A percentile compares a stretch with the other conserved stretches of the same genome.
phyloP scores from a whole-genome alignment of 2,888 invertebrate species.

The Cheilosia impressa region DNA sequence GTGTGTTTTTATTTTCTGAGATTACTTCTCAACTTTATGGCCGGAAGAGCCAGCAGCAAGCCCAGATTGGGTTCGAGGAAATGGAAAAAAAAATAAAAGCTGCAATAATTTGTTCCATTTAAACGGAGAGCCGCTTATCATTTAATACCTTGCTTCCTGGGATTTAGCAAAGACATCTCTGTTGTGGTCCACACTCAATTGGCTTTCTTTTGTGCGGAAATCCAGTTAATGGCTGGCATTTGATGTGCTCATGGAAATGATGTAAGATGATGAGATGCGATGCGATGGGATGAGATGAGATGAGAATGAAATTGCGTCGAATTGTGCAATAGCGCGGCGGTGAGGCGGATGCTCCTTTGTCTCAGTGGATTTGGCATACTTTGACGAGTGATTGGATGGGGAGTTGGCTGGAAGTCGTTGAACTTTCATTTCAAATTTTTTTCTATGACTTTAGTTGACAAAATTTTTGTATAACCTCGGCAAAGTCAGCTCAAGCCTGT shows the following conservation, averaged over 20 bases:
- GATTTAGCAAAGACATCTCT: constrained; percentile 1
- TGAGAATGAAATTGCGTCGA: background rate
- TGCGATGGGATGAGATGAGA: background rate
- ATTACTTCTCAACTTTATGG: constrained; percentile 39
- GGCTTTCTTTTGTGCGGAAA: constrained; percentile 2
- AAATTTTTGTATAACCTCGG: no score
- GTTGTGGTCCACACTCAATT: constrained; percentile 5
- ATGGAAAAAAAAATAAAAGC: constrained; percentile 5
- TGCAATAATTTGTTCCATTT: constrained; percentile 34
- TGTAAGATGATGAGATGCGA: constrained; percentile 12
- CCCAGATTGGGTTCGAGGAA: constrained; percentile 30
- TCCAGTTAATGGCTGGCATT: background rate
- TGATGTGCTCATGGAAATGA: constrained; percentile 8
- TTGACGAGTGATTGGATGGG: no score
- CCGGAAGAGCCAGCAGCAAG: constrained; percentile 29
- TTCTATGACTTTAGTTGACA: no score
- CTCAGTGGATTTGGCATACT: no score
- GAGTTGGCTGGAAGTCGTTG: no score
- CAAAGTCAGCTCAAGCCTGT: no score
- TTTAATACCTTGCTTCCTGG: constrained; percentile 32
- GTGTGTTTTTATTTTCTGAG: constrained; percentile 6
- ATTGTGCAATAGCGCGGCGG: background rate
- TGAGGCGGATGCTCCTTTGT: background rate
- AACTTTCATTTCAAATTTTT: no score
- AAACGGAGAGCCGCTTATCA: background rate